These are phyloP conservation scores for Sinosuthora webbiana DNA, from an alignment of 2,113 vertebrate species.

Conservation along the genomic window DNA sequence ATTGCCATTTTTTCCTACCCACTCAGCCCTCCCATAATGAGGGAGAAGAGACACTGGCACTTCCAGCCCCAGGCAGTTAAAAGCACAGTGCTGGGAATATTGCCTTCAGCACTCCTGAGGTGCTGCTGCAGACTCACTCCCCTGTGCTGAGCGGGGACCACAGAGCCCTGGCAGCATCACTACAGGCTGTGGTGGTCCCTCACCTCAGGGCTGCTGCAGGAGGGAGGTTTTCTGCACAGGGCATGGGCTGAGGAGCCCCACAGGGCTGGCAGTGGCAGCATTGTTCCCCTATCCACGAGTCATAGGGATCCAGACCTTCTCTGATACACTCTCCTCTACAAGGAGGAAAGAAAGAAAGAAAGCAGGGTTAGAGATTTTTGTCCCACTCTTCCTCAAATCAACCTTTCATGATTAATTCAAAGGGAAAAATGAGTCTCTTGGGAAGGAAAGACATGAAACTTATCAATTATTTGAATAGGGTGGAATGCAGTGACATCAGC, in stretches of 20 bases:
- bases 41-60: not conserved
- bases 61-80: not conserved
- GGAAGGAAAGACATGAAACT: not conserved
- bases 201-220: not conserved
- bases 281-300: fast-evolving
- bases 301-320: not conserved
- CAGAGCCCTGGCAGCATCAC: not conserved
- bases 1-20: fast-evolving
- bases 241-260: not conserved
- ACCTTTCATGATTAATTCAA: not conserved
- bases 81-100: not conserved
- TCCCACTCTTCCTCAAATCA: not conserved
- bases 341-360: not conserved
- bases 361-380: not conserved
- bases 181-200: fast-evolving
- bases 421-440: not conserved
- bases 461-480: slow-evolving; percentile 32
- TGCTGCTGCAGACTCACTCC: fast-evolving
- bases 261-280: not conserved
- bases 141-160: fast-evolving
- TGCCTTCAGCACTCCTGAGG: not conserved
- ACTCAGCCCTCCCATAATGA: not conserved
- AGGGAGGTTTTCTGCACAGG: not conserved
- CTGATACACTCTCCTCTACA: not conserved
- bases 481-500: slow-evolving; percentile 14